These are phyloP conservation scores for Peromyscus aztecus DNA, from an alignment of 2,797 vertebrate species.

Conservation along the genomic window DNA sequence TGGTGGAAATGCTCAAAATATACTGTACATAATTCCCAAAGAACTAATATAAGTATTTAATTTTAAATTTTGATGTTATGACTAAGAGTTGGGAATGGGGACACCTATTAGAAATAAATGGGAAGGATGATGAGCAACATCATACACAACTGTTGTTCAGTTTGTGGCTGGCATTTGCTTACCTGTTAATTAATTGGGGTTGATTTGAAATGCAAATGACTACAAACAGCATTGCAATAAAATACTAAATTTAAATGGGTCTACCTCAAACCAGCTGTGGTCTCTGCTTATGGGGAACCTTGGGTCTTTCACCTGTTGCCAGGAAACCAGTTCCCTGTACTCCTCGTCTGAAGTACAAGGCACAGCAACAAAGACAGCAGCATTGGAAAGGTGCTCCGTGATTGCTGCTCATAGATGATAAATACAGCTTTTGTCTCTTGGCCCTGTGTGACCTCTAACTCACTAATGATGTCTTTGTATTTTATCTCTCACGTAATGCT, in stretches of 20 bases:
- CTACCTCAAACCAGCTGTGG: not conserved
- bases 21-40: not conserved
- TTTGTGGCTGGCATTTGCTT: not conserved
- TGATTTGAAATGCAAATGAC: not conserved
- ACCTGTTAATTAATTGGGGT: not conserved
- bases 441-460: not conserved
- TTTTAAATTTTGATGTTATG: not conserved
- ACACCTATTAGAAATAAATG: not conserved
- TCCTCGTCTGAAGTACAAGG: not conserved
- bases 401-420: not conserved
- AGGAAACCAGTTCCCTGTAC: not conserved
- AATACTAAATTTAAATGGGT: not conserved
- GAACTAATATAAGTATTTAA: not conserved
- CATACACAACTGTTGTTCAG: not conserved
- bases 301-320: slow-evolving; percentile 22
- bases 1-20: no score
- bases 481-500: slow-evolving; percentile 27
- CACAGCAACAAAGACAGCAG: not conserved
- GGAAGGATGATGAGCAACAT: not conserved
- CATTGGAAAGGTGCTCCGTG: not conserved
- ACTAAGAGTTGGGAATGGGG: not conserved
- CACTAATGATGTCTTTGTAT: not conserved
- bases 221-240: not conserved
- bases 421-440: not conserved
- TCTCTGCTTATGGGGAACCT: not conserved